phyloP scores from a whole-genome alignment of 2,113 vertebrate species.

The Poecilia latipinna region DNA sequence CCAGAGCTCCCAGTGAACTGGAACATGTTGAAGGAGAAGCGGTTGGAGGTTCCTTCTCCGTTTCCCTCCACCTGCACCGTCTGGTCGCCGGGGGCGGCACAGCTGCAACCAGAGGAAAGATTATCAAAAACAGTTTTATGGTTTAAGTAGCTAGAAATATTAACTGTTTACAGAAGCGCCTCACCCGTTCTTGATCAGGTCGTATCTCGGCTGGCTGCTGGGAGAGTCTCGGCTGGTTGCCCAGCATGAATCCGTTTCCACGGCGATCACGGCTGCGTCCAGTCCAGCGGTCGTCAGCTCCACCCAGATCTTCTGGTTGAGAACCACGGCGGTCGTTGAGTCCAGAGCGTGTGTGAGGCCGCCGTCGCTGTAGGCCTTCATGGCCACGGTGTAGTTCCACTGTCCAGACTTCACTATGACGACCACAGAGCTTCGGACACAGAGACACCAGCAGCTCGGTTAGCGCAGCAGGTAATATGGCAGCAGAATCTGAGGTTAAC shows the following conservation, averaged over 20 bases:
- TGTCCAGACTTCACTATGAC: neutral
- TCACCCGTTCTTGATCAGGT: conserved; percentile 38
- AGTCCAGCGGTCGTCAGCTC: conserved; percentile 25
- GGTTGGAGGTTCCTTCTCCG: conserved; percentile 22
- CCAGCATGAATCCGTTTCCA: conserved; percentile 46
- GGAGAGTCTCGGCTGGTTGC: neutral
- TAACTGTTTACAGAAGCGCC: neutral
- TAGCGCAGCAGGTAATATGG: too few species aligned
- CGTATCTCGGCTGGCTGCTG: conserved; percentile 3
- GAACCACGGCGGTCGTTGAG: neutral
- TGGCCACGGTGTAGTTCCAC: conserved; percentile 35
- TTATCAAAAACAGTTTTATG: too few species aligned
- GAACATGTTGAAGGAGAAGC: conserved; percentile 19
- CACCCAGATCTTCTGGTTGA: conserved; percentile 50
- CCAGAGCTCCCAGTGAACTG: neutral
- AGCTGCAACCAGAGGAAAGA: conserved; percentile 8
- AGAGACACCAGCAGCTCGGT: neutral
- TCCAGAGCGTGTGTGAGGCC: neutral
- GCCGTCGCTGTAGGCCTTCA: conserved; percentile 16
- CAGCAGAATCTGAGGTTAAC: too few species aligned
- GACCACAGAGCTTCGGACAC: conserved; percentile 21
- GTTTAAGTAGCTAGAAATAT: neutral
- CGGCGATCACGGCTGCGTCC: neutral
- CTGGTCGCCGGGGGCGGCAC: conserved; percentile 4
- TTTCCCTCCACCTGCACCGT: conserved; percentile 29